Percentiles rank a stretch among this genome's conserved stretches.
Conservation (phyloP, 2,888 invertebrate genomes). For the Pyralis farinalis region DNA sequence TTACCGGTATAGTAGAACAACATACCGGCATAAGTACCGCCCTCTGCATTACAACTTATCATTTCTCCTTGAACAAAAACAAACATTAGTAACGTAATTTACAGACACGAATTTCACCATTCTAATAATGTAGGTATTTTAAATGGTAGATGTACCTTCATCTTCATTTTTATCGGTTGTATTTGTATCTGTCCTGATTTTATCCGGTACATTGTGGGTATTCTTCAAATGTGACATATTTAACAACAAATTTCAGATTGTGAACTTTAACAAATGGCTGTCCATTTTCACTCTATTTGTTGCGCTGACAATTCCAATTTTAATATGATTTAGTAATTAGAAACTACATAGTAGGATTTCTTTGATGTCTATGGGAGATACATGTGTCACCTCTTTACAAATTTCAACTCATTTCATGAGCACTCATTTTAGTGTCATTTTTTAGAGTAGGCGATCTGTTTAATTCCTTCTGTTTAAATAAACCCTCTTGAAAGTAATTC, state of each 20-base stretch:
- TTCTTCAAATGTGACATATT: slow-evolving; percentile 75
- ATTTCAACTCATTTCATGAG: no score
- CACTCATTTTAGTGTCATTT: no score
- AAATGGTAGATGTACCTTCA: slow-evolving; percentile 43
- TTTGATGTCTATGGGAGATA: no score
- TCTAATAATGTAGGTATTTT: no score
- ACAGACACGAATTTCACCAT: no score
- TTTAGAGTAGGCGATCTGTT: no score
- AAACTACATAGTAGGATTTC: no score
- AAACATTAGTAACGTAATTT: neutral
- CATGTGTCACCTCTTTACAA: no score
- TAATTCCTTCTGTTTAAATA: no score
- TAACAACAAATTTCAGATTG: slow-evolving; percentile 75
- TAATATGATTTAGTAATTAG: no score
- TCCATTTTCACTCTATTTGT: slow-evolving; percentile 57
- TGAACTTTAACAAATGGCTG: slow-evolving; percentile 69
- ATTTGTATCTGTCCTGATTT: slow-evolving; percentile 50
- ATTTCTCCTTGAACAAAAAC: slow-evolving; percentile 50
- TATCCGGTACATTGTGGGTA: slow-evolving; percentile 63
- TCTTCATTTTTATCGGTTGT: slow-evolving; percentile 42
- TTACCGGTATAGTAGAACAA: no score
- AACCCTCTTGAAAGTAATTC: no score
- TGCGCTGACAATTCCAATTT: slow-evolving; percentile 61
- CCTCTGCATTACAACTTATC: slow-evolving; percentile 47
- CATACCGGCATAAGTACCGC: slow-evolving; percentile 65